Evolutionary conservation across 2,113 vertebrate genomes (phyloP), one percentile per base, ranked within the genome.

Genomic region (mouse (Mus musculus)): DNA sequence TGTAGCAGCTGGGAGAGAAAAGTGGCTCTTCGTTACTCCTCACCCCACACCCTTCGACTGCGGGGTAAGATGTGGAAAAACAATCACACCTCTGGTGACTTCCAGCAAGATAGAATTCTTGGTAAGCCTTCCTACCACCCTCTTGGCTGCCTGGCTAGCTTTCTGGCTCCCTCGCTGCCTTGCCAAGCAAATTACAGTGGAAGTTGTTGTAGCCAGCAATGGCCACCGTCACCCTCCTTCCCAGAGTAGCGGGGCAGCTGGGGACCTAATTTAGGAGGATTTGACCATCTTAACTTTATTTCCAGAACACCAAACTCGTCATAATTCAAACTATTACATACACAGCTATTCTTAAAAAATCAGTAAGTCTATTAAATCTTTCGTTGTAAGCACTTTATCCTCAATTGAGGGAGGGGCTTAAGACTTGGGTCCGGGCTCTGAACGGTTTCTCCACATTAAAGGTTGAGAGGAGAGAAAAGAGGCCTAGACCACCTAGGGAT

Each of bases 161-260:
- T 89, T 82, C 86, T 85, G 39, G 72, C 63, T 75, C 5, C 46
- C 59, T 65, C 2, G 26, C 67, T 61, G 56, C 19, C 84, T 56
- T 56, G 93, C 88, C 95, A 92, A 84, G 42, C 84, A 73, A 81
- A 72, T 94, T 91, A 82, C 1, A n/a, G 24, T 93, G 78, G 77
- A 80, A 95, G 42, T 73, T 80, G 36, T 19, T 30, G 71, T n/a
- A 59, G 93, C 72, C 95, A 86, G 80, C 94, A 95, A 87, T 30
- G 84, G 87, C 73, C 76, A 89, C 77, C 46, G 61, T 81, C 86
- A 39, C 75, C n/a, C 84, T 36, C 13, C 54, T n/a, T 30, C 12
- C 65, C 42, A 69, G 61, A 59, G 85, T 91, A 90, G 88, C 71
- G 46, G 75, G 78, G 36, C 89, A 71, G 80, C 67, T 81, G 73